Percentiles rank a stretch among this genome's conserved stretches.
Evolutionary conservation across 2,797 vertebrate species (phyloP).

Genomic region (Pangasius krempfi): DNA sequence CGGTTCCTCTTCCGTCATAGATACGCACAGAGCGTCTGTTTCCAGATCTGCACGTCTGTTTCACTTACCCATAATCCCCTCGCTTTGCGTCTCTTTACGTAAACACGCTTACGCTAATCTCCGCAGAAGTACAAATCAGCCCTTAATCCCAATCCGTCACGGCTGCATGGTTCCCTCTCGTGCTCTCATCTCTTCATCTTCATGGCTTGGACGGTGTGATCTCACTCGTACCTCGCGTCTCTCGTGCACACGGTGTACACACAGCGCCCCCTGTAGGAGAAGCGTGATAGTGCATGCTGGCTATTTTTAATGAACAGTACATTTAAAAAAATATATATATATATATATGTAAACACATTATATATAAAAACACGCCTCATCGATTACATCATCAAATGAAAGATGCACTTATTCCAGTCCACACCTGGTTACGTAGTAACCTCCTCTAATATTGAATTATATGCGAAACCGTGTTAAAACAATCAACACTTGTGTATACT

Average conservation of each 20-base stretch:
- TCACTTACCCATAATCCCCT: background rate
- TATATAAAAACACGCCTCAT: background rate
- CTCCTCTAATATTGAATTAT: slow-evolving; percentile 63
- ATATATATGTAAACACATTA: background rate
- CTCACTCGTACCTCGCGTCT: background rate
- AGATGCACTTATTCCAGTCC: slow-evolving; percentile 75
- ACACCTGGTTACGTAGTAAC: slow-evolving; percentile 69
- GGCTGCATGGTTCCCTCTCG: background rate
- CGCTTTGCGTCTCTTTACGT: background rate
- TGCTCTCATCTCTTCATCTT: background rate
- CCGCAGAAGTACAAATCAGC: slow-evolving; percentile 4
- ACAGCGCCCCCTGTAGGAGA: background rate
- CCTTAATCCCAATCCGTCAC: background rate
- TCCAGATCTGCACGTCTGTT: background rate
- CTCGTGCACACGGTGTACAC: too few species aligned
- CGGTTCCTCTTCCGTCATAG: background rate
- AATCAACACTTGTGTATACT: slow-evolving; percentile 54
- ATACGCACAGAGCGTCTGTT: background rate
- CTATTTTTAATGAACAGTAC: background rate
- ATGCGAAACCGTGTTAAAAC: slow-evolving; percentile 65
- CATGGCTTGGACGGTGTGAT: background rate
- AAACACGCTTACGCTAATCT: background rate
- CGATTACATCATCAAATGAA: slow-evolving; percentile 39
- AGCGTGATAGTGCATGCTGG: background rate
- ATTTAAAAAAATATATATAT: background rate